Evolutionary conservation across 2,113 vertebrate species (phyloP).

Genomic region (Oplegnathus fasciatus): DNA sequence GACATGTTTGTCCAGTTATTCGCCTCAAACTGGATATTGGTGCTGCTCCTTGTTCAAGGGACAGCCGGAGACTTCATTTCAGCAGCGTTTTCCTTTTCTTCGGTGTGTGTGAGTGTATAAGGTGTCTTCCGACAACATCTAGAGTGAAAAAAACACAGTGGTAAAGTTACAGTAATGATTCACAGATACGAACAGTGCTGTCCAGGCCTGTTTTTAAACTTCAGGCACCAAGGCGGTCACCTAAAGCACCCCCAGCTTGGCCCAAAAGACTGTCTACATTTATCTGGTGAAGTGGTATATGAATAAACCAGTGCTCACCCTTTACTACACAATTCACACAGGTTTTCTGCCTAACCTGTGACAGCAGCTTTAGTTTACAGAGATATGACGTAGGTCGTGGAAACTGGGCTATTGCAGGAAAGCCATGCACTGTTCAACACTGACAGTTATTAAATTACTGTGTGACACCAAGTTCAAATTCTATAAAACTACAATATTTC

Average conservation of each 20-base stretch:
- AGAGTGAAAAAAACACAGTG: not conserved
- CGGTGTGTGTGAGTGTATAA: not conserved
- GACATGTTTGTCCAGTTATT: not conserved
- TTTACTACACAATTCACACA: too few relatives aligned
- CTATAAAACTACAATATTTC: too few relatives aligned
- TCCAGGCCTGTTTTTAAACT: not conserved
- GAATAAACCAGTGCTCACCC: too few relatives aligned
- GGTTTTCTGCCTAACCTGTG: too few relatives aligned
- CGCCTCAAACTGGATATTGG: not conserved
- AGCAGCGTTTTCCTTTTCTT: constrained; percentile 37
- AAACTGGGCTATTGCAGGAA: too few relatives aligned
- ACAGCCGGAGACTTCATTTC: constrained; percentile 18
- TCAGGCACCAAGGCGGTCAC: too few relatives aligned
- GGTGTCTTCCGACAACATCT: constrained; percentile 70
- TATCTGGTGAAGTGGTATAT: too few relatives aligned
- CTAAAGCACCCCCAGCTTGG: not conserved
- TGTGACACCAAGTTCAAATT: too few relatives aligned
- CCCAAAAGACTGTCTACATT: not conserved
- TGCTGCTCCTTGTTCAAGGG: not conserved
- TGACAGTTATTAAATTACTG: too few relatives aligned
- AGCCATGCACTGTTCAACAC: too few relatives aligned
- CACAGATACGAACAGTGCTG: not conserved
- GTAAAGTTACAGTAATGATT: not conserved
- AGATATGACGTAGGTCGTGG: too few relatives aligned
- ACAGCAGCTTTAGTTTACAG: too few relatives aligned